Evolutionary conservation across 2,888 invertebrate genomes (phyloP).

Genomic region (Euclidia mi): DNA sequence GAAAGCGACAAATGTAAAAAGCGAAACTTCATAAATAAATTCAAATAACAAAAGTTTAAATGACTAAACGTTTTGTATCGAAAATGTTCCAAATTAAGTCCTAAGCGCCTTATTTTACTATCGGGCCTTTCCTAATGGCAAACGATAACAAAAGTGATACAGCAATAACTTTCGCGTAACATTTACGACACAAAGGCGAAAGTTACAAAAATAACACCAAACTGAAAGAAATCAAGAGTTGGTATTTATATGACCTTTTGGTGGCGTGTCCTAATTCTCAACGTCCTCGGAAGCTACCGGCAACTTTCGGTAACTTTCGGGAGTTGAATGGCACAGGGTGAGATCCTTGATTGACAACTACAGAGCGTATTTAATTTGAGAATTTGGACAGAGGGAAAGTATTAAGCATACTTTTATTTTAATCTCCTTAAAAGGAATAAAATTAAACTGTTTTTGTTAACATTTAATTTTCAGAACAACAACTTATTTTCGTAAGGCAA

Average conservation of each 20-base stretch:
- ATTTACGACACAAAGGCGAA: constrained; percentile 8
- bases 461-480: too few species aligned
- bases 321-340: constrained; percentile 14
- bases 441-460: not conserved
- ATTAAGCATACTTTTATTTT: constrained; percentile 2
- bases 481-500: too few species aligned
- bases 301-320: constrained; percentile 9
- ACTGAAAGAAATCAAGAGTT: constrained; percentile 26
- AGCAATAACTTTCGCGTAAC: constrained; percentile 12
- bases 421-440: not conserved
- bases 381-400: not conserved
- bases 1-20: too few species aligned
- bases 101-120: not conserved
- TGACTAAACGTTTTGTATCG: too few species aligned
- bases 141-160: constrained; percentile 9
- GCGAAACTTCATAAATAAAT: too few species aligned
- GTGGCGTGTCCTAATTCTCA: constrained; percentile 10
- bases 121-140: not conserved
- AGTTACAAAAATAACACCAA: constrained; percentile 19
- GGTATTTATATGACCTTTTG: constrained; percentile 32
- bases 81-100: too few species aligned
- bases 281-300: constrained; percentile 10
- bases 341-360: constrained; percentile 18
- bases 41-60: too few species aligned
- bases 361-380: constrained; percentile 17